Evolutionary conservation across 2,113 vertebrate species (phyloP), one percentile per base, ranked within the genome.

Genomic region (Sinocyclocheilus grahami): DNA sequence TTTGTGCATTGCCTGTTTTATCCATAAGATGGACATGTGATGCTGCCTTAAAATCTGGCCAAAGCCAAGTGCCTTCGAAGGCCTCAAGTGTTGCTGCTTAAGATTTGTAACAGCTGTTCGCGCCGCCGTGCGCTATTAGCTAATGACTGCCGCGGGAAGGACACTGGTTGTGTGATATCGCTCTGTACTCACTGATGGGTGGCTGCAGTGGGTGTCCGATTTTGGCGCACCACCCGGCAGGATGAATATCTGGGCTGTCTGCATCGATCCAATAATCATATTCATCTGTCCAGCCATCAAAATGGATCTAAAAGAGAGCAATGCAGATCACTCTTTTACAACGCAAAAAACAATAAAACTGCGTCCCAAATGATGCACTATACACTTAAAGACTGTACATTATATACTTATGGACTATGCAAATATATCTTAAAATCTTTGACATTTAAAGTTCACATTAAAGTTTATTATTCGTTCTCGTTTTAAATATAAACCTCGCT

Each of bases 191-290:
- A 97, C 96, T 95, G 83, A 97, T 91, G 22, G 96, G 96, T 12
- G 95, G 95, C 84, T 97, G 96, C 86, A 97, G 95, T 85, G 95
- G 93, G 81, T 97, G 96, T 46, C 96, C 96, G 0, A 96, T 96
- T 92, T 96, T 96, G 7, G 92, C 90, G 86, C 96, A 96, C 96
- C 96, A 97, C 89, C 96, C 96, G 4, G 96, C 95, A 4, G 96
- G 96, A 89, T 97, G 96, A 80, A 97, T 94, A 33, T 97, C 96
- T 2, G 95, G 94, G 86, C 94, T 96, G 90, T 97, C 96, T 0
- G 96, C 94, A 84, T 97, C 96, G 88, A 93, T 92, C 96, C 96
- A 97, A 89, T 95, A 96, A 91, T 96, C 95, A 71, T 95, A 96
- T 89, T 95, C 94, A 85, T 91, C 94, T 53, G 93, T 94, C 96